Base-by-base conservation (phyloP, 2,888 invertebrate species). In the Colletes collaris region DNA sequence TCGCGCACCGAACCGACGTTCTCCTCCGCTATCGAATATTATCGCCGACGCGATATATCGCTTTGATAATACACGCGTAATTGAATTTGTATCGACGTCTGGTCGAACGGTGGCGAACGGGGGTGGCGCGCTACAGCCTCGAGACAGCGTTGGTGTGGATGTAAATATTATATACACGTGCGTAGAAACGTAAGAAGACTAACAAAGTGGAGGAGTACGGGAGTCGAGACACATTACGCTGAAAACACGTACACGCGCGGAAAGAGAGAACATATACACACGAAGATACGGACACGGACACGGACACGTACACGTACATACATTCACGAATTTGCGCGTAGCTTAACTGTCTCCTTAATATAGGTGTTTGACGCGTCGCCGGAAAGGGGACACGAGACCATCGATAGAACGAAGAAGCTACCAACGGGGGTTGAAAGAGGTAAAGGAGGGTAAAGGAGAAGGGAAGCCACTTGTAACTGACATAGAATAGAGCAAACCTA, bases 291-390 rank as follows among this genome's bases (percentile, higher is more conserved):
- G 10, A 56, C 49, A 65, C 55, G 53, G 49, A 52, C n/a, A 66
- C 16, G 50, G 66, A 75, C 56, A 60, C 62, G 44, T 50, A 60
- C 35, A 65, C 35, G 37, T 69, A 74, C 55, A 59, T 49, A 63
- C 46, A 55, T 66, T 71, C 71, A 70, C 74, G 50, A 80, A 85
- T 73, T 27, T 81, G 82, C 85, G 87, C 85, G 85, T 89, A 89
- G 90, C 89, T 90, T 90, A 88, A 89, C 87, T 88, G 88, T 90
- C 89, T 89, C 86, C 89, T 88, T 89, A 85, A 68, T 87, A 87
- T 90, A 88, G 85, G 79, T 89, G 89, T 90, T 88, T 7, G 79
- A 87, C 82, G 83, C 59, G 71, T 80, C 77, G 82, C 79, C 81
- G 67, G 58, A 55, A 37, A 16, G 16, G 55, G 71, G 55, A 40